phyloP scores from a whole-genome alignment of 2,888 invertebrate genomes.

The Aphodius granarius region DNA sequence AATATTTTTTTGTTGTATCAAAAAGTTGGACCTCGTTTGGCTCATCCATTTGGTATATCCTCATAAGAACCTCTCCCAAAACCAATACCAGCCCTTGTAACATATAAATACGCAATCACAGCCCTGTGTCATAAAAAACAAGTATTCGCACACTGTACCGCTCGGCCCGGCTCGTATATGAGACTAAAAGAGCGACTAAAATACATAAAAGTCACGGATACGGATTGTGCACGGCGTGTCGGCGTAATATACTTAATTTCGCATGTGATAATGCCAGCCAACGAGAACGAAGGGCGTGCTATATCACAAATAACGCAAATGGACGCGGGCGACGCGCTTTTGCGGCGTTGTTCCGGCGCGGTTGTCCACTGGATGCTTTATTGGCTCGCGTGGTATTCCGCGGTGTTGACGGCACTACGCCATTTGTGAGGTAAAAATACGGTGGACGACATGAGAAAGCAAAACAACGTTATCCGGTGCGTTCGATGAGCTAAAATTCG shows the following conservation, averaged over 20 bases:
- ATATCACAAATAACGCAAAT: background rate
- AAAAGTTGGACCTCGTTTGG: too few species aligned
- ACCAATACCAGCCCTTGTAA: background rate
- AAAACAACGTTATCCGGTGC: background rate
- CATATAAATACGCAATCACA: background rate
- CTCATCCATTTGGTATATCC: background rate
- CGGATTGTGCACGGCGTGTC: background rate
- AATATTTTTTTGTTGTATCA: too few species aligned
- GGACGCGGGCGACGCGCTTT: background rate
- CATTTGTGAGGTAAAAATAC: background rate
- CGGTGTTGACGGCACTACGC: background rate
- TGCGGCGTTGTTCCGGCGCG: background rate
- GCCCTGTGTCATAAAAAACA: background rate
- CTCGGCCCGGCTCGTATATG: background rate
- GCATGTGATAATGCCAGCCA: background rate
- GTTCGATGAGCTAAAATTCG: too few species aligned
- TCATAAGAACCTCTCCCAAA: background rate
- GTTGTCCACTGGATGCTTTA: background rate
- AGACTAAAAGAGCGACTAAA: background rate
- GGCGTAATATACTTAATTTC: background rate
- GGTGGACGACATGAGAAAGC: background rate
- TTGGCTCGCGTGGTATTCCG: background rate
- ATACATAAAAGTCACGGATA: background rate
- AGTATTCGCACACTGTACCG: too few species aligned
- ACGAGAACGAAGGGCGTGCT: background rate